Evolutionary conservation across 2,888 invertebrate species (phyloP), one percentile per base, ranked within the genome.

Genomic region (Perithous albicinctus): DNA sequence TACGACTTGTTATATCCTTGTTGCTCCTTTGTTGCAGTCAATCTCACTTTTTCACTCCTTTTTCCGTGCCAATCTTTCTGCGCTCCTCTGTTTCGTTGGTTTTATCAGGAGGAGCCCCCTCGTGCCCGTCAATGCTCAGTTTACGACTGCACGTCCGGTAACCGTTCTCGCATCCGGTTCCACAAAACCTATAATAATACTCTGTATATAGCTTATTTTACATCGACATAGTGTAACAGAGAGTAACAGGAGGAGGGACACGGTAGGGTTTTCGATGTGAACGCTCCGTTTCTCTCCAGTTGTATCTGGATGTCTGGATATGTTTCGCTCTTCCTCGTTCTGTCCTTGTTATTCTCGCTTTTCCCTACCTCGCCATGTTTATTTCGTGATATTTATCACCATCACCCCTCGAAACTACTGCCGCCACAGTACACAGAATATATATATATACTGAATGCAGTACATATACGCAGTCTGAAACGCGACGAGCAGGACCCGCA

Each of bases 71-170:
- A 12, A 10, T 32, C 59, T 46, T 43, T 18, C 15, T 15, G 59
- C 35, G 46, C 59, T 56, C 48, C 70, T n/a, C n/a, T 64, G 41
- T 69, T 64, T 75, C 35, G 15, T 32, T 63, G 12, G 38, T 70
- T n/a, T n/a, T 66, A 10, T 56, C 29, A 38, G 69, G 66, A 46
- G 61, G 59, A 51, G 61, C 74, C 35, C 41, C 35, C 61, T n/a
- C n/a, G 63, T 32, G 51, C 35, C 64, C 69, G 67, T 72, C 78
- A 66, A 82, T 77, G 67, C 54, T 35, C 79, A 85, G 84, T 83
- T 83, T 83, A 85, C 84, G 77, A 83, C 69, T 78, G 82, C 81
- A 78, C 78, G 73, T 85, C 83, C 85, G 83, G 78, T 46, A n/a
- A 59, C 56, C 77, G 59, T 72, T 67, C 74, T 73, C 77, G 72